Percentiles rank a stretch among this genome's conserved stretches.
phyloP scores from a whole-genome alignment of 2,797 vertebrate genomes.

The Trachurus trachurus region DNA sequence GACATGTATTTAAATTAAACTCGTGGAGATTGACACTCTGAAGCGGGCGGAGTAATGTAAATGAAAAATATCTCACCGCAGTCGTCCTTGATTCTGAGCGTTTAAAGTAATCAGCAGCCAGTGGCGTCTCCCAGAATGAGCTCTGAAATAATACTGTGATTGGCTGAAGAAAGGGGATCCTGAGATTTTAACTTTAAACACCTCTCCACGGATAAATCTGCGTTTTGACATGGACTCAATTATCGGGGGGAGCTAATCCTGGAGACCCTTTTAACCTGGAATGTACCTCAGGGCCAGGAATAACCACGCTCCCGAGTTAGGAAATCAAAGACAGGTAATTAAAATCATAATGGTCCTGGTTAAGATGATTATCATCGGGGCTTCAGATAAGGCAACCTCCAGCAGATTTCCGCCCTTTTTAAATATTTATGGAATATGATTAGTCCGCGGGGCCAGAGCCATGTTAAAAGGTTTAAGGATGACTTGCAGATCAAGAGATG shows the following conservation, averaged over 20 bases:
- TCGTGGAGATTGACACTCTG: too few species aligned
- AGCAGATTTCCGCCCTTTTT: constrained; percentile 76
- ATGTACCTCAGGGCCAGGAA: constrained; percentile 70
- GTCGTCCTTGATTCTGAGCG: background rate
- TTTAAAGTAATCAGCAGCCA: constrained; percentile 16
- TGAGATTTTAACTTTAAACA: constrained; percentile 69
- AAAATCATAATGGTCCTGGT: constrained; percentile 84
- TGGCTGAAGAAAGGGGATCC: constrained; percentile 53
- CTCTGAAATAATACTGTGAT: constrained; percentile 45
- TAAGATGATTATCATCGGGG: constrained; percentile 83
- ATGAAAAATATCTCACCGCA: background rate
- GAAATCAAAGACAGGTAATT: constrained; percentile 85
- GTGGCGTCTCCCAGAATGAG: constrained; percentile 46
- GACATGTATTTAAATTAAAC: too few species aligned
- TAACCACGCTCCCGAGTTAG: constrained; percentile 72
- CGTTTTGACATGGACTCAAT: constrained; percentile 76
- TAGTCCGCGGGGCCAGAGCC: constrained; percentile 76
- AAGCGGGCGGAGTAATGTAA: background rate
- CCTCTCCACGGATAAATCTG: constrained; percentile 66
- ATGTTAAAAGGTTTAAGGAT: constrained; percentile 82
- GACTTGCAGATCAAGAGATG: constrained; percentile 80
- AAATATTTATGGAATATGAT: constrained; percentile 85
- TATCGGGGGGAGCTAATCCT: constrained; percentile 73
- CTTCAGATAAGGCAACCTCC: constrained; percentile 82
- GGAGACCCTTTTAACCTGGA: constrained; percentile 75